These are phyloP conservation scores for Gryon sp. DNA, from an alignment of 1,140 invertebrate species.

Conservation along the genomic window DNA sequence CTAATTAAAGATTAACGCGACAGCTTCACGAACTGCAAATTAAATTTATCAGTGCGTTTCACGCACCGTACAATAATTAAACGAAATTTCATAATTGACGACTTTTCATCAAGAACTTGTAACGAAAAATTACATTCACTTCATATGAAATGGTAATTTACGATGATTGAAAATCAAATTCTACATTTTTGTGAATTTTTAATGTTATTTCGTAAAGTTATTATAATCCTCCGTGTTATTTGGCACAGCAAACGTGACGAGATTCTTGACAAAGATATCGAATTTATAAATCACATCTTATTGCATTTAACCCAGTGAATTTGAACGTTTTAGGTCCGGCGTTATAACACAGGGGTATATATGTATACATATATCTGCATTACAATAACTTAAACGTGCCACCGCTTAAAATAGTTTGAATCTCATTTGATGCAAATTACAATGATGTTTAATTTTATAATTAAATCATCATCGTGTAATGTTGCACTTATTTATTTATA, in stretches of 20 bases:
- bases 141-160: too few species aligned
- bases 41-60: constrained; percentile 4
- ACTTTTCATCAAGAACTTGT: neutral
- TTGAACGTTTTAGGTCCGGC: constrained; percentile 46
- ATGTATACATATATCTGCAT: too few species aligned
- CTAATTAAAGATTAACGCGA: constrained; percentile 6
- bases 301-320: constrained; percentile 53
- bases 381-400: neutral
- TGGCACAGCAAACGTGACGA: constrained; percentile 51
- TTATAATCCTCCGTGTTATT: constrained; percentile 44
- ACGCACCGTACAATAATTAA: neutral
- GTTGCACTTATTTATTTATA: too few species aligned
- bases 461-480: too few species aligned
- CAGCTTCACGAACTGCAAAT: constrained; percentile 2
- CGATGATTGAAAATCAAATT: too few species aligned
- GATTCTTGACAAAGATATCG: constrained; percentile 57
- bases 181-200: constrained; percentile 20
- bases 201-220: constrained; percentile 52
- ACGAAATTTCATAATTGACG: neutral
- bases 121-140: neutral
- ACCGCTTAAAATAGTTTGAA: neutral
- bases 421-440: neutral
- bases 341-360: constrained; percentile 16
- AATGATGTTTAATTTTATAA: neutral
- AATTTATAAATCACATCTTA: constrained; percentile 62